Percentiles rank a stretch among this genome's conserved stretches.
These are phyloP conservation scores for Phrynosoma platyrhinos DNA, from an alignment of 2,113 vertebrate species.

Conservation along the genomic window DNA sequence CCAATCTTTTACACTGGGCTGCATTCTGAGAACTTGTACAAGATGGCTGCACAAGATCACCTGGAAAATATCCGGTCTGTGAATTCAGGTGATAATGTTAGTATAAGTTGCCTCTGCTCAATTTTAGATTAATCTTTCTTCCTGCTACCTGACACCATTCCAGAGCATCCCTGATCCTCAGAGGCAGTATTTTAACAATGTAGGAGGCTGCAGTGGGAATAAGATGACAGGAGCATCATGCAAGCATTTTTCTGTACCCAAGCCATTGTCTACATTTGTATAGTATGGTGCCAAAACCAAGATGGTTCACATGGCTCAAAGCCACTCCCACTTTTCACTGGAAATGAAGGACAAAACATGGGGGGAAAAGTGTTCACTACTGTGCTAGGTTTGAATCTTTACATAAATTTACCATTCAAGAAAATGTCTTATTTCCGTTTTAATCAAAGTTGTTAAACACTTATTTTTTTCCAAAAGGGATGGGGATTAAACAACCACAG, in stretches of 20 bases:
- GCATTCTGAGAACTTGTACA: neutral
- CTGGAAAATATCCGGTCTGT: neutral
- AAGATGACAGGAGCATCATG: no score
- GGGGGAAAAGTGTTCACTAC: neutral
- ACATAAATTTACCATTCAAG: neutral
- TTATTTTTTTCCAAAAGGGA: conserved; percentile 45
- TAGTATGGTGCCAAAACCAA: neutral
- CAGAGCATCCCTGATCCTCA: no score
- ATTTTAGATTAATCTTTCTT: neutral
- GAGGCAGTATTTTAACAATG: no score
- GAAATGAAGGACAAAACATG: neutral
- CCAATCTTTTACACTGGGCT: neutral
- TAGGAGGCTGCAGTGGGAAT: no score
- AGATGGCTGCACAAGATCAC: neutral
- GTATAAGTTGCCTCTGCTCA: neutral
- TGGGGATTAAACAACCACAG: conserved; percentile 28
- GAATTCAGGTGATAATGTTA: neutral
- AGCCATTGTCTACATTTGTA: no score
- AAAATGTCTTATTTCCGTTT: neutral
- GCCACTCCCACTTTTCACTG: neutral
- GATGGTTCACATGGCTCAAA: neutral
- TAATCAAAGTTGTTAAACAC: neutral
- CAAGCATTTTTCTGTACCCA: neutral
- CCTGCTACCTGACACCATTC: no score
- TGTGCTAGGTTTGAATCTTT: neutral